A percentile compares a stretch with the other conserved stretches of the same genome.
Conservation (phyloP, 2,888 invertebrate species). For the Aporophyla nigra region DNA sequence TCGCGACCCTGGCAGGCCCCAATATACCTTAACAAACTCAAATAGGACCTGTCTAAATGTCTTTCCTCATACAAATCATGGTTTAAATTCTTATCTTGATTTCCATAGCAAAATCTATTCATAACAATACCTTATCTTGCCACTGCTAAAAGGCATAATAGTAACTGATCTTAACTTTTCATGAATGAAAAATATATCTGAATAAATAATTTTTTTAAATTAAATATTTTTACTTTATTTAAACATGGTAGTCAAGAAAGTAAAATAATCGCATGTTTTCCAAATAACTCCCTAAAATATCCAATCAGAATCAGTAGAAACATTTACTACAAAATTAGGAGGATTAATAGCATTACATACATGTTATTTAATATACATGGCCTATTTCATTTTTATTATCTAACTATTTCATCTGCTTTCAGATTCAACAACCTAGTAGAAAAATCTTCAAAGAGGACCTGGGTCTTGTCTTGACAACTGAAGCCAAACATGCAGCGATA, state of each 20-base stretch:
- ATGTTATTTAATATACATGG: too few relatives aligned
- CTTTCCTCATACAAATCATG: background rate
- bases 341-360: too few relatives aligned
- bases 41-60: background rate
- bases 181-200: background rate
- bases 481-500: slow-evolving; percentile 99
- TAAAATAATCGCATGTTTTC: background rate
- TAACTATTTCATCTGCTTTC: slow-evolving; percentile 12
- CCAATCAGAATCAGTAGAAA: too few relatives aligned
- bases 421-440: slow-evolving; percentile 93
- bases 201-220: too few relatives aligned
- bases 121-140: slow-evolving; percentile 31
- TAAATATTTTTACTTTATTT: too few relatives aligned
- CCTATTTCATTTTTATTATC: too few relatives aligned
- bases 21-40: background rate
- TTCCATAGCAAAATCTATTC: slow-evolving; percentile 36
- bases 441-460: slow-evolving; percentile 95
- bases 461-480: slow-evolving; percentile 97
- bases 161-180: slow-evolving; percentile 1
- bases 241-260: too few relatives aligned
- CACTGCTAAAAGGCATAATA: slow-evolving; percentile 13
- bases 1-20: too few relatives aligned
- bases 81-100: slow-evolving; percentile 50
- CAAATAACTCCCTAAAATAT: background rate
- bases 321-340: background rate